phyloP scores from a whole-genome alignment of 2,888 invertebrate species.

The Eumerus sabulonum region DNA sequence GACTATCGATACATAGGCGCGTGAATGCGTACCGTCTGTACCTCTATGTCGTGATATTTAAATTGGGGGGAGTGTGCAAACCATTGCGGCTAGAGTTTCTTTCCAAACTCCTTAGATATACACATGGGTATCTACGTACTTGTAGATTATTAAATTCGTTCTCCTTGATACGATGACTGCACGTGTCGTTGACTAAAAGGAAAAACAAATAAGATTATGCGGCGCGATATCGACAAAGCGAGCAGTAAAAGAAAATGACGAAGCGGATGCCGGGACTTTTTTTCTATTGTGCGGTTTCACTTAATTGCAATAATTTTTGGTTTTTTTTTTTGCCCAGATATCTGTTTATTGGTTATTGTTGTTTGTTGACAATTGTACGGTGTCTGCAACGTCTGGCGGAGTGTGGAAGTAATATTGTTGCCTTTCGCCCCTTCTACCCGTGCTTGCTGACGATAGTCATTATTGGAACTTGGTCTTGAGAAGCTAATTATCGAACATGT shows the following conservation, averaged over 20 bases:
- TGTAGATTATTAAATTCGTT: constrained; percentile 26
- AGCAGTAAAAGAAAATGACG: constrained; percentile 11
- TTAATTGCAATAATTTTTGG: constrained; percentile 53
- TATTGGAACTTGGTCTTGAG: constrained; percentile 1
- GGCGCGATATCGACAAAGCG: constrained; percentile 3
- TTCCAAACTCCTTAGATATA: constrained; percentile 17
- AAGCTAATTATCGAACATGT: constrained; percentile 3
- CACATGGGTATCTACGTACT: constrained; percentile 3
- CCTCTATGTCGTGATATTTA: too few species aligned
- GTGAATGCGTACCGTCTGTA: neutral
- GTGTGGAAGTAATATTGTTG: constrained; percentile 13
- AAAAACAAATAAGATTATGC: too few species aligned
- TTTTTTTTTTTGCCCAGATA: constrained; percentile 12
- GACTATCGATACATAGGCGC: neutral
- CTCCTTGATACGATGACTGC: constrained; percentile 21
- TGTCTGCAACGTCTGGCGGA: constrained; percentile 25
- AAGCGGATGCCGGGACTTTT: constrained; percentile 48
- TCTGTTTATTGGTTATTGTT: constrained; percentile 20
- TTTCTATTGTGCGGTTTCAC: constrained; percentile 50
- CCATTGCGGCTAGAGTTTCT: neutral
- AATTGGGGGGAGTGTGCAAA: constrained; percentile 8
- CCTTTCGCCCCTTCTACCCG: neutral
- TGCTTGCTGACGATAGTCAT: neutral
- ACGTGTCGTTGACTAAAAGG: constrained; percentile 26
- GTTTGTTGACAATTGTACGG: constrained; percentile 27